Evolutionary conservation across 2,797 vertebrate species (phyloP).

Genomic region (Cottoperca gobio): DNA sequence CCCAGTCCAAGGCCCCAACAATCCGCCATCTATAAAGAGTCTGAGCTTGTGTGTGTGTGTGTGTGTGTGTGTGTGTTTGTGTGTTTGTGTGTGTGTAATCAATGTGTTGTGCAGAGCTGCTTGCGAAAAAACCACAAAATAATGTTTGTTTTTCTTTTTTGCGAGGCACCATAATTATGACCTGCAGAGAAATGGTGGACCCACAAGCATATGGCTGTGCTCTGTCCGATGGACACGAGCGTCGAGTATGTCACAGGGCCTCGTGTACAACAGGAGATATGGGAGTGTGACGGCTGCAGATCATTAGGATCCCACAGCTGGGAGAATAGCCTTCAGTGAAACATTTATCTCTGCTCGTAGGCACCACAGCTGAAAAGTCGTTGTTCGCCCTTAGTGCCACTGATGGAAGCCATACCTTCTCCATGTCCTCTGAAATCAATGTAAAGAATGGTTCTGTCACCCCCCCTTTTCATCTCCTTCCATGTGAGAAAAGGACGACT

Average conservation of each 20-base stretch:
- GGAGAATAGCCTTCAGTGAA: constrained; percentile 81
- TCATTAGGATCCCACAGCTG: constrained; percentile 76
- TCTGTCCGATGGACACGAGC: constrained; percentile 70
- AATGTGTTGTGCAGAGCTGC: constrained; percentile 43
- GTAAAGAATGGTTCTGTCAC: constrained; percentile 72
- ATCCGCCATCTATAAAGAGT: constrained; percentile 16
- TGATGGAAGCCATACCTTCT: constrained; percentile 81
- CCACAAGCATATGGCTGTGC: constrained; percentile 39
- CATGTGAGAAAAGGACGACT: constrained; percentile 16
- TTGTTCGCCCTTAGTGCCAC: constrained; percentile 77
- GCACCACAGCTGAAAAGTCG: constrained; percentile 71
- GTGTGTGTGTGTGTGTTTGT: too few relatives aligned
- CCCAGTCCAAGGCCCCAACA: constrained; percentile 22
- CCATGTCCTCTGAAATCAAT: constrained; percentile 78
- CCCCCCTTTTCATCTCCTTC: constrained; percentile 46
- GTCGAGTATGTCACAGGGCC: constrained; percentile 71
- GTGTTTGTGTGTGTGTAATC: constrained; percentile 36
- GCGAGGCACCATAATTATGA: constrained; percentile 46
- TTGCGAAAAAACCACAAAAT: constrained; percentile 37
- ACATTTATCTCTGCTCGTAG: constrained; percentile 80
- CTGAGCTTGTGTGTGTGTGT: too few relatives aligned
- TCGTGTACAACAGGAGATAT: constrained; percentile 81
- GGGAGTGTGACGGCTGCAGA: constrained; percentile 73
- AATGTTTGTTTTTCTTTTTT: constrained; percentile 17
- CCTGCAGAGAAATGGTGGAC: constrained; percentile 54